Percentiles rank a stretch among this genome's conserved stretches.
phyloP scores from a whole-genome alignment of 2,888 invertebrate genomes.

The Leptinotarsa tumamoca region DNA sequence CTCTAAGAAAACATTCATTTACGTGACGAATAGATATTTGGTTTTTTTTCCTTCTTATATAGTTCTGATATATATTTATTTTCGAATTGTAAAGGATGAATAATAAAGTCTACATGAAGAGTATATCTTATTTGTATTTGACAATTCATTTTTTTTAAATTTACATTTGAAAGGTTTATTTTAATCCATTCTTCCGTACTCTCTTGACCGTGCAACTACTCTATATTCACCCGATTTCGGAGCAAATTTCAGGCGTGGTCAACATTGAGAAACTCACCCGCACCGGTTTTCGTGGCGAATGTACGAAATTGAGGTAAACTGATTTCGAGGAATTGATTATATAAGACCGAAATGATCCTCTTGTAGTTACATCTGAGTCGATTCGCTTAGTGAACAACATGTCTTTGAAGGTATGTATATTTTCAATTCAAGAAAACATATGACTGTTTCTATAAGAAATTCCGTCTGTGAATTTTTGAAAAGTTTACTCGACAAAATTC shows the following conservation, averaged over 20 bases:
- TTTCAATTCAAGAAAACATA: not conserved
- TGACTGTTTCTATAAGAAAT: not conserved
- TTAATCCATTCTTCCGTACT: not conserved
- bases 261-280: slow-evolving; percentile 6
- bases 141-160: too few relatives aligned
- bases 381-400: not conserved
- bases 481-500: too few relatives aligned
- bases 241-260: not conserved
- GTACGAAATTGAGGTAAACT: slow-evolving; percentile 5
- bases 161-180: not conserved
- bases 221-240: not conserved
- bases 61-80: too few relatives aligned
- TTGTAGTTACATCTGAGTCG: not conserved
- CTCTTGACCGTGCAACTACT: slow-evolving; percentile 11
- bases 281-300: slow-evolving; percentile 11
- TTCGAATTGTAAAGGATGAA: too few relatives aligned
- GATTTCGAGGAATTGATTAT: not conserved
- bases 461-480: not conserved
- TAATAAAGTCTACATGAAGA: too few relatives aligned
- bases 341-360: not conserved
- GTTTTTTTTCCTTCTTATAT: too few relatives aligned
- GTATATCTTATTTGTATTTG: too few relatives aligned
- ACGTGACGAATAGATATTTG: too few relatives aligned
- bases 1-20: too few relatives aligned
- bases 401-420: slow-evolving; percentile 3